Percentiles rank a stretch among this genome's conserved stretches.
Evolutionary conservation across 1,140 invertebrate genomes (phyloP).

Genomic region (Neodiprion virginianus): DNA sequence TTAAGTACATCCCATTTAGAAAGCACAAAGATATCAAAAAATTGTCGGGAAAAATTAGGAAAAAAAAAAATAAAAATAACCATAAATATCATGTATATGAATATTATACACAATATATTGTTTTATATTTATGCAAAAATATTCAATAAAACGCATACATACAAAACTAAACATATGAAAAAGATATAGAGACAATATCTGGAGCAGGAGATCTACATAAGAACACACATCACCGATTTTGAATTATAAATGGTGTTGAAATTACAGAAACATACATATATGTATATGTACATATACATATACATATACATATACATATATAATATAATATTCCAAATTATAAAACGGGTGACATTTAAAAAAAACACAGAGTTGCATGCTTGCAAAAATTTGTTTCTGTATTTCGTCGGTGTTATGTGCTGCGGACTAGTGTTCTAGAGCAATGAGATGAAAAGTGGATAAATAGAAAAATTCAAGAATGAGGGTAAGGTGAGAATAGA

Average conservation of each 20-base stretch:
- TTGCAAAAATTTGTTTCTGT: background rate
- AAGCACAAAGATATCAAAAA: background rate
- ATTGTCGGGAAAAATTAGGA: background rate
- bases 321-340: background rate
- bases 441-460: conserved; percentile 4
- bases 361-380: background rate
- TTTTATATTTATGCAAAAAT: too few species aligned
- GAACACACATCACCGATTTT: conserved; percentile 7
- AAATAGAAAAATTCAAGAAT: conserved; percentile 2
- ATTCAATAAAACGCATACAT: background rate
- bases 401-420: background rate
- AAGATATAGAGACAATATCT: background rate
- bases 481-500: conserved; percentile 34
- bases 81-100: background rate
- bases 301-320: background rate
- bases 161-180: background rate
- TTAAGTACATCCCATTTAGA: background rate
- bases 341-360: background rate
- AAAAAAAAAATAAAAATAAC: background rate
- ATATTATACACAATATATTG: background rate
- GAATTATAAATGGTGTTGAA: too few species aligned
- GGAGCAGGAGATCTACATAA: background rate
- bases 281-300: background rate
- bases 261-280: too few species aligned
- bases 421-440: conserved; percentile 2